Evolutionary conservation across 2,113 vertebrate species (phyloP), one percentile per base, ranked within the genome.

Genomic region (Urocolius indicus): DNA sequence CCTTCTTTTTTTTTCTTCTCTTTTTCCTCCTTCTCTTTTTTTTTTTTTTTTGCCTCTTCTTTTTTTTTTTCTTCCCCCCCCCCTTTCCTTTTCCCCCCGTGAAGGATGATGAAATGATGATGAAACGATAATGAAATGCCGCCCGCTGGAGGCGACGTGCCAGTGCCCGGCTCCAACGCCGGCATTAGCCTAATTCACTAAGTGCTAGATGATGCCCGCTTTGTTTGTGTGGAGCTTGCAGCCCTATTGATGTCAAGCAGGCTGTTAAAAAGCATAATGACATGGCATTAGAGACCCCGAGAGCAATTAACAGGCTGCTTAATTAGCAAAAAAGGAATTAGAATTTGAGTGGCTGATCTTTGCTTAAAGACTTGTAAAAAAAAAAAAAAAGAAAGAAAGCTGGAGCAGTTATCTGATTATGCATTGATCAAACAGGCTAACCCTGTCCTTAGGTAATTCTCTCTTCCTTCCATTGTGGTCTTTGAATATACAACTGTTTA

Each of bases 241-340:
- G 98, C 96, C 98, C 98, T 98, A 98, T 98, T 98, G 98, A 98
- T 98, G 98, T 97, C 97, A 97, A 96, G 95, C 97, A 97, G 97
- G 97, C 96, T 98, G 98, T 98, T 98, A 98, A 97, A 97, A 96
- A 95, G 97, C 98, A 98, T 98, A 98, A 99, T 99, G 98, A 98
- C 98, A 98, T 98, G 97, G 98, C 97, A 98, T 98, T 98, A 97
- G 98, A 98, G 98, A 98, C 98, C 97, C 98, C 96, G 97, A 98
- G 98, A 99, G 98, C 99, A 99, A 99, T 99, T 99, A 99, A 98
- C 99, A 98, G 98, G 96, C 98, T 98, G 98, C 98, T 99, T 99
- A 99, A 99, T 99, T 99, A 99, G 97, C 98, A 96, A 90, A 96
- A 90, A 97, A 98, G 98, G 98, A 98, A 98, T 98, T 99, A 97